Evolutionary conservation across 2,797 vertebrate genomes (phyloP), one percentile per base, ranked within the genome.

Genomic region (Myripristis jacobus): DNA sequence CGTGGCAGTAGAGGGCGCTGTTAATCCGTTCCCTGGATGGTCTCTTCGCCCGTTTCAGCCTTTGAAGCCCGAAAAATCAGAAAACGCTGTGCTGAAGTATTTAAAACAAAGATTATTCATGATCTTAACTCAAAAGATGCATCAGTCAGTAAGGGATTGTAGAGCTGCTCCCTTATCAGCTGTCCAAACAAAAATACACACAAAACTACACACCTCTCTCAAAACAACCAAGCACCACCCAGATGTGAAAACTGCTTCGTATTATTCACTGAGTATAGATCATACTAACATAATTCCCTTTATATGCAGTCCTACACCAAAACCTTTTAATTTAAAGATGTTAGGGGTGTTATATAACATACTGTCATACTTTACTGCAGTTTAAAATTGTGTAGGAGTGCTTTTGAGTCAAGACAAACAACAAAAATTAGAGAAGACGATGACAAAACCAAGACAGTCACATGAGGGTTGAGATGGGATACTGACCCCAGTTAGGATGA

Each of bases 401-500:
- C 11, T 51, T 51, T 3, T 53, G 3, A 11, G 10, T 29, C 21
- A 18, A 22, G 47, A 16, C 29, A 66, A 59, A 10, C 8, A 3
- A 13, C 11, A n/a, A 7, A 10, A 48, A 15, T 21, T 6, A 50
- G 48, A 22, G 19, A 11, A 3, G 48, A 41, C 19, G 16, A 47
- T 36, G 44, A 4, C 0, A 10, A 15, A 44, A 22, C 36, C 27
- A 5, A n/a, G 27, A 8, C 38, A 13, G 13, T 12, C 1, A 12
- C 38, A 41, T 11, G 54, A 29, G 27, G 34, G 5, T 19, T 31
- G 29, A 31, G 1, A 31, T 31, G 5, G 18, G 48, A 24, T 50
- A 59, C 65, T 18, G 55, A 69, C 70, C 29, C 19, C 22, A 18
- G 48, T 60, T 43, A 21, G 50, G 34, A 15, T 55, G n/a, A 60